Evolutionary conservation across 2,888 invertebrate genomes (phyloP).

Genomic region (Nemotelus nigrinus): DNA sequence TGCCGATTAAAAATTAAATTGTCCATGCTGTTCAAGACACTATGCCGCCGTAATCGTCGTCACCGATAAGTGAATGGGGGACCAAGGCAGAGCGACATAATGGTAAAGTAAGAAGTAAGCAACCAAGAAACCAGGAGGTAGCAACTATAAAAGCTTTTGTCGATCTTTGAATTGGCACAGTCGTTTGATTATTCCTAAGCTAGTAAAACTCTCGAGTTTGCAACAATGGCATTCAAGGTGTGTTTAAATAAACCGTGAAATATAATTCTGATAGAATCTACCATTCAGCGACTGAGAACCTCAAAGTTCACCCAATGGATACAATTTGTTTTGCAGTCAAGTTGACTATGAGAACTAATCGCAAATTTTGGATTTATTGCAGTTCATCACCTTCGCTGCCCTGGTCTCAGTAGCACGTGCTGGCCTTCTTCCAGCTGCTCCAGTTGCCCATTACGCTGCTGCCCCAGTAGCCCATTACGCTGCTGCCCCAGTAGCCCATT

Average conservation of each 20-base stretch:
- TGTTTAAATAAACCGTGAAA: slow-evolving; percentile 38
- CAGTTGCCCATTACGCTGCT: slow-evolving; percentile 44
- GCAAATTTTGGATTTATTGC: slow-evolving; percentile 32
- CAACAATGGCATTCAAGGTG: slow-evolving; percentile 54
- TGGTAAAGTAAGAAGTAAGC: slow-evolving; percentile 27
- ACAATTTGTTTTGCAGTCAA: slow-evolving; percentile 3
- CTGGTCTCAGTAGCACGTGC: slow-evolving; percentile 54
- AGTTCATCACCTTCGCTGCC: slow-evolving; percentile 55
- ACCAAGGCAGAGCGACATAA: slow-evolving; percentile 15
- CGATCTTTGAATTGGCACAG: slow-evolving; percentile 45
- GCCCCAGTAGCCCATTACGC: slow-evolving; percentile 45
- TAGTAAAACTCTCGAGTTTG: slow-evolving; percentile 41
- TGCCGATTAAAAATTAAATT: slow-evolving; percentile 8
- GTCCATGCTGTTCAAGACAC: slow-evolving; percentile 20
- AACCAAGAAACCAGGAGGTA: slow-evolving; percentile 22
- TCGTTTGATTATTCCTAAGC: slow-evolving; percentile 48
- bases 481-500: slow-evolving; percentile 46
- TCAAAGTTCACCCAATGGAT: not conserved
- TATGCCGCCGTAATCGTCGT: not conserved
- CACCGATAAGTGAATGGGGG: slow-evolving; percentile 26
- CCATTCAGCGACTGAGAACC: not conserved
- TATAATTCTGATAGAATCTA: not conserved
- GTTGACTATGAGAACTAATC: not conserved
- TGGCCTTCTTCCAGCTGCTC: slow-evolving; percentile 50
- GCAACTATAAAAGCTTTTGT: slow-evolving; percentile 44